Evolutionary conservation across 2,888 invertebrate species (phyloP).

Genomic region (Pseudococcus jackbeardsleyi): DNA sequence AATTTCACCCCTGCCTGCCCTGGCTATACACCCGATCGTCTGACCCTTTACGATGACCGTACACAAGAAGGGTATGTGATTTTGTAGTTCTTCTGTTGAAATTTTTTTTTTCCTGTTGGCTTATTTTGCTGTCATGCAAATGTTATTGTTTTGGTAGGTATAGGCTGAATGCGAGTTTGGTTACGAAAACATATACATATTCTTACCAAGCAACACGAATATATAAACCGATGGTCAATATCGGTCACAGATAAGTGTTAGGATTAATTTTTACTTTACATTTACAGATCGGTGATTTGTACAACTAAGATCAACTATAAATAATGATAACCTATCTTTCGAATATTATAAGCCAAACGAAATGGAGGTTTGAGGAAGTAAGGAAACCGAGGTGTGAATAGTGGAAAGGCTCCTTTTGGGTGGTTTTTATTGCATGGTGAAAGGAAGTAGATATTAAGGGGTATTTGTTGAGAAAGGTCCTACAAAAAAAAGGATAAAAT

Average conservation of each 20-base stretch:
- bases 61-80: slow-evolving; percentile 33
- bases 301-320: slow-evolving; percentile 32
- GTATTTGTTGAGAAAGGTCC: neutral
- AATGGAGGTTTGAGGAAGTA: neutral
- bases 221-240: slow-evolving; percentile 61
- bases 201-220: slow-evolving; percentile 59
- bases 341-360: neutral
- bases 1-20: neutral
- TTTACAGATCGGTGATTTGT: slow-evolving; percentile 54
- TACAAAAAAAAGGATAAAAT: neutral
- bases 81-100: slow-evolving; percentile 31
- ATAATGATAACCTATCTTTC: slow-evolving; percentile 18
- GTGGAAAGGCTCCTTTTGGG: neutral
- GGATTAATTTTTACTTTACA: slow-evolving; percentile 57
- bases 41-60: neutral
- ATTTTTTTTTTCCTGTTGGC: slow-evolving; percentile 38
- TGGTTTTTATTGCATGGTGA: neutral
- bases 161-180: slow-evolving; percentile 58
- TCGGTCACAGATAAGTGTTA: slow-evolving; percentile 64
- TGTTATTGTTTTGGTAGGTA: slow-evolving; percentile 62
- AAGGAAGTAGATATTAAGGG: neutral
- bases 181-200: slow-evolving; percentile 58
- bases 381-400: neutral
- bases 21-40: neutral
- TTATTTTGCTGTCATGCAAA: slow-evolving; percentile 62